phyloP scores from a whole-genome alignment of 2,113 vertebrate genomes.

The Oriolus oriolus region DNA sequence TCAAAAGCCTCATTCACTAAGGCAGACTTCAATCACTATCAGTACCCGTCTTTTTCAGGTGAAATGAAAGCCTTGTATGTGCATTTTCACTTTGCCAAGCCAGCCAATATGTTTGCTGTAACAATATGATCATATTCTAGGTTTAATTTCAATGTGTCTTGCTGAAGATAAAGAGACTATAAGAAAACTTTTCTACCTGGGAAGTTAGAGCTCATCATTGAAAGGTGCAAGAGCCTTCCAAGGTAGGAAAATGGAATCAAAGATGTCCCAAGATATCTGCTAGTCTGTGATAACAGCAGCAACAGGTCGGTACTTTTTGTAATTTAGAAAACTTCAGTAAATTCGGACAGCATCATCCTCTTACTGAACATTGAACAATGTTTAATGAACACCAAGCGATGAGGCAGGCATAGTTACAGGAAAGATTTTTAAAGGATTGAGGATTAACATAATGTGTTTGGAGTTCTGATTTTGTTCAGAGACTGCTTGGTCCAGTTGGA shows the following conservation, averaged over 20 bases:
- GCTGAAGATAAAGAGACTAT: background rate
- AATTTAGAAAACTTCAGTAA: background rate
- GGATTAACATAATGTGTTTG: background rate
- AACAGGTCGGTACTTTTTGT: background rate
- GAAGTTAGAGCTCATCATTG: background rate
- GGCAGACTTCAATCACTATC: background rate
- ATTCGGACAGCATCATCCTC: background rate
- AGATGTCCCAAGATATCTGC: background rate
- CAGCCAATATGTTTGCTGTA: background rate
- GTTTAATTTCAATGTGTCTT: background rate
- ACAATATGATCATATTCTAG: background rate
- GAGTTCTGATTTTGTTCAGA: background rate
- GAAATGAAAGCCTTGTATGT: background rate
- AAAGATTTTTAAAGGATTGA: background rate
- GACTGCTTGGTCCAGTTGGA: background rate
- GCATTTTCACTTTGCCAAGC: background rate
- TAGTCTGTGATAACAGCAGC: background rate
- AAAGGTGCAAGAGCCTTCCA: background rate
- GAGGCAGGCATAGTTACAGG: background rate
- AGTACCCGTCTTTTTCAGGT: background rate
- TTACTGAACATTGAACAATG: background rate
- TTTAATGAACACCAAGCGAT: background rate
- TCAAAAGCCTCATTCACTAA: background rate
- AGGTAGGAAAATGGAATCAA: background rate
- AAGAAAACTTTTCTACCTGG: background rate